These are phyloP conservation scores for Actinia tenebrosa DNA, from an alignment of 64 coral and sea anemone genomes.

Conservation along the genomic window DNA sequence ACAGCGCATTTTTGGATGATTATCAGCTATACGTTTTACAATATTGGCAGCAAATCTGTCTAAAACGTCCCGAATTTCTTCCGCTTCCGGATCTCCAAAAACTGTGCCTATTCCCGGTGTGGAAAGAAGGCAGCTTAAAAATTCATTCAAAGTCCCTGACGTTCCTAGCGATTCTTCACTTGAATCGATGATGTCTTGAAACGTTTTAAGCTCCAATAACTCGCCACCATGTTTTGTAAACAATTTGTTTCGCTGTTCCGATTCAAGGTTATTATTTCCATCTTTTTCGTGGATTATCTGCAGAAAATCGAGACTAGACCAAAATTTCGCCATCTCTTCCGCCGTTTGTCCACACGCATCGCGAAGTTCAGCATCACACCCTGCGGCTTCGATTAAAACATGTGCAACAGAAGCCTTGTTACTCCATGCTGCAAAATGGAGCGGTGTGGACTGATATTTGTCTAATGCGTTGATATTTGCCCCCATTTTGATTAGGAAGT, in stretches of 20 bases:
- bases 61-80: constrained; percentile 30
- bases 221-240: constrained; percentile 28
- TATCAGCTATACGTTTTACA: constrained; percentile 19
- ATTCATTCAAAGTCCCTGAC: constrained; percentile 21
- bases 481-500: not conserved
- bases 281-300: not conserved
- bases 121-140: constrained; percentile 18
- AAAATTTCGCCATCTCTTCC: constrained; percentile 31
- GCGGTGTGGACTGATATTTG: not conserved
- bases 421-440: not conserved
- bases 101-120: constrained; percentile 21
- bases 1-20: constrained; percentile 44
- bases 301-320: constrained; percentile 27
- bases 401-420: not conserved
- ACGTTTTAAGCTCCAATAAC: constrained; percentile 22
- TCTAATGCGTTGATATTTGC: not conserved
- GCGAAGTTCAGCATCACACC: not conserved
- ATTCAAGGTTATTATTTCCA: constrained; percentile 3
- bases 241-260: constrained; percentile 21
- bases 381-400: not conserved
- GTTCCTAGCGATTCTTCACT: constrained; percentile 11
- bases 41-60: constrained; percentile 22
- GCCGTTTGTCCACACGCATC: not conserved
- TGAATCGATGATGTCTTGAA: constrained; percentile 33
- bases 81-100: constrained; percentile 36